Base-by-base conservation (phyloP, 2,797 vertebrate species). In the Valencia hispanica region DNA sequence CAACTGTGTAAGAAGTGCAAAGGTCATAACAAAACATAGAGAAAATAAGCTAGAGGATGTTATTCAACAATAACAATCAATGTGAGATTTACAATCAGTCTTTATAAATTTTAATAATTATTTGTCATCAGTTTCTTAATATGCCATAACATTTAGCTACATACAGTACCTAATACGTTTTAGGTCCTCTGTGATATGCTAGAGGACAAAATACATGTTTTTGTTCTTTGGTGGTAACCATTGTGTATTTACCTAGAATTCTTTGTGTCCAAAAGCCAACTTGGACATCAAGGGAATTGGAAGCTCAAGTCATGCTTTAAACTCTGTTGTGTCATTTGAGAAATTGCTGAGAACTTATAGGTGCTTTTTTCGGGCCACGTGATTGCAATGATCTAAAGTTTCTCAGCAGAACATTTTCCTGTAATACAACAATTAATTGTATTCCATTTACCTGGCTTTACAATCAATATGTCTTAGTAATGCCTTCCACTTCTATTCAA, bases 401-500 rank as follows among this genome's bases (percentile, higher is more conserved):
- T 36, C 57, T 32, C 30, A 36, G 43, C 30, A 65, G 14, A 48
- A 63, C 22, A n/a, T 36, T n/a, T 32, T 20, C 39, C 47, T 47
- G 43, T 36, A 18, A 48, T 25, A 15, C 1, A 6, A 10, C 15
- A 61, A 73, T 73, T 27, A 18, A 63, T n/a, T 63, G 15, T 17
- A 48, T 63, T 48, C 43, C 53, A 32, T 47, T 61, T 17, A 51
- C 69, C 34, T 71, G 50, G 48, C 48, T 71, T 39, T 36, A 51
- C 48, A 71, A 71, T 71, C 69, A 17, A 8, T 71, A 39, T 27
- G 70, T 55, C 69, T 71, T 71, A 22, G n/a, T 53, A 41, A 53
- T 53, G 48, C 41, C 70, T 70, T 70, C 69, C 32, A 51, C 69
- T 51, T 32, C 5, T 47, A 36, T 50, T 70, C 69, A 32, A 30